Base-by-base conservation (phyloP, 2,888 invertebrate genomes). In the Hirudinaria manillensis region DNA sequence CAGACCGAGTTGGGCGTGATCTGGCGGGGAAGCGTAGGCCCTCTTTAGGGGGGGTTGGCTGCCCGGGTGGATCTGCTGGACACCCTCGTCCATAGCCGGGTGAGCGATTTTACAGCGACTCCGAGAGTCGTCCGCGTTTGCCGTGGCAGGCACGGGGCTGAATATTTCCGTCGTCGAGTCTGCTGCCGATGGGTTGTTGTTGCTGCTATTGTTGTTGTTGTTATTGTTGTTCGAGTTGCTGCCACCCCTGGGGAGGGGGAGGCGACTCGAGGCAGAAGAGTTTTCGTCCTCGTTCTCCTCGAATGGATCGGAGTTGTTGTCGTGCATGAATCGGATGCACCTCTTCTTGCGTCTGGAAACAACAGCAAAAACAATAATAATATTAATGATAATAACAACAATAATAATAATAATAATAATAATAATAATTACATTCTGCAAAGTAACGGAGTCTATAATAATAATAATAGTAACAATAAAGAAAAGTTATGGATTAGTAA, bases 281-380 rank as follows among this genome's bases (percentile, higher is more conserved):
- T 29, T 68, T 10, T 68, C 36, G 36, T 68, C 36, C n/a, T 68
- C 36, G 68, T 68, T 68, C 32, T 68, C 61, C 24, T 61, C 61
- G 24, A 61, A 29, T 10, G 61, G 61, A 16, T 61, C 61, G 21
- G 61, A 61, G 29, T 61, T 61, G 29, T 61, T 61, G 45, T 78
- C 78, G 74, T 81, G 81, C 77, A 82, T 79, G 79, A 83, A 84
- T 78, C 85, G 82, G 79, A 86, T 83, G 81, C 87, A 87, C 81
- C 86, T 86, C 83, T 87, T 87, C 84, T 87, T 87, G 80, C 87
- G 83, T 79, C 85, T 85, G 82, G n/a, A 61, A 68, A 68, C 13
- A 68, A 34, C 34, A 29, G 34, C 10, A 68, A 34, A 19, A 68
- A 68, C 34, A 34, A 68, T 34, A 34, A 68, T 68, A 34, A 68